Base-by-base conservation (phyloP, 2,113 vertebrate species). In the Thryonomys swinderianus region DNA sequence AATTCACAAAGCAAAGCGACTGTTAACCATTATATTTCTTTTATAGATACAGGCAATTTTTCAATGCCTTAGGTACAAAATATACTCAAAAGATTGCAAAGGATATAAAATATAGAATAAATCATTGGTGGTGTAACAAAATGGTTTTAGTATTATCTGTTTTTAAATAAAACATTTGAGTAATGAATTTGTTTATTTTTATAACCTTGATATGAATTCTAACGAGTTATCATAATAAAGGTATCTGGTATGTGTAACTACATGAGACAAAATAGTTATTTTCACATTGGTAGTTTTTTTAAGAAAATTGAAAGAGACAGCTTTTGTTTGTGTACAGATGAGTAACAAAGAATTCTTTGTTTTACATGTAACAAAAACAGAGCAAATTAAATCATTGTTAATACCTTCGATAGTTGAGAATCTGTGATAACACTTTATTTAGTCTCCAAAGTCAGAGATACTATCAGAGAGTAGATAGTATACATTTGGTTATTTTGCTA, bases 321-420 rank as follows among this genome's bases (percentile, higher is more conserved):
- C 80, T 51, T 93, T 85, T 97, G 10, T 95, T 98, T 97, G 97
- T 97, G 98, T 97, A 80, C 95, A 97, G 98, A 94, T 91, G 94
- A 94, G 78, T 97, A 98, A 96, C 88, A 96, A 98, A 97, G 1
- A 13, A 0, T 85, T 78, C 42, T 93, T 97, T 97, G 37, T 91
- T 98, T 76, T 96, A 88, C 94, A 5, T 96, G 62, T 74, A 69
- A 95, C 88, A 59, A 95, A 96, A 96, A 23, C 4, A 40, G 21
- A 89, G 45, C 67, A 96, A 88, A 86, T 76, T 91, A 25, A 4
- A 51, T 69, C 87, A 93, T 37, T 92, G 1, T 86, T 93, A 85
- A 76, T 53, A 32, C 14, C 57, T 1, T 37, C 61, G 23, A 21
- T 67, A 61, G 2, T 40, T 80, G 11, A 48, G 7, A 53, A 66